Evolutionary conservation across 2,113 vertebrate species (phyloP).

Genomic region (Nothoprocta perdicaria): DNA sequence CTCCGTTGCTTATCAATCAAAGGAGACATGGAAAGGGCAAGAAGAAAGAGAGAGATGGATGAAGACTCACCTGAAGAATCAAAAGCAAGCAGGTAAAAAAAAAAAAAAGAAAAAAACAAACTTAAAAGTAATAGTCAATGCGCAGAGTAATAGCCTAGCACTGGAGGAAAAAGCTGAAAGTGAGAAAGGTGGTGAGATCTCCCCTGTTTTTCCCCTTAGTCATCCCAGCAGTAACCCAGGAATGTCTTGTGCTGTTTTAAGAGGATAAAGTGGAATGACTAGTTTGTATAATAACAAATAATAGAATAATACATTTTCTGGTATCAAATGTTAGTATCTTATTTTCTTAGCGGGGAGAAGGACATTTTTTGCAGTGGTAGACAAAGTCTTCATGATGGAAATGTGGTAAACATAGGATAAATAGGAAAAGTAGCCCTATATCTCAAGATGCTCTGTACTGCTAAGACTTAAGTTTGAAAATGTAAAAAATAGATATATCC

Average conservation of each 20-base stretch:
- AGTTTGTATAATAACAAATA: not conserved
- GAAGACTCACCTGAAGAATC: not conserved
- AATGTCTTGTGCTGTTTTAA: not conserved
- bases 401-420: not conserved
- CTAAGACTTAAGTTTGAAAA: not conserved
- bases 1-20: not conserved
- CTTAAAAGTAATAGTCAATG: not conserved
- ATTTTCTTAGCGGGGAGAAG: not conserved
- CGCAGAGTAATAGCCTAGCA: not conserved
- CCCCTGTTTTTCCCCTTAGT: not conserved
- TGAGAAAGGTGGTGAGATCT: not conserved
- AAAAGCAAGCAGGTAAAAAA: not conserved
- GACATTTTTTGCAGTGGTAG: not conserved
- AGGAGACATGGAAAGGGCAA: not conserved
- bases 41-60: not conserved
- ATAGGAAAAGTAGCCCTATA: not conserved
- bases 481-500: not conserved
- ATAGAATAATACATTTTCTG: not conserved
- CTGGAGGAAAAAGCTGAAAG: not conserved
- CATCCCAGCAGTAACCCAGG: not conserved
- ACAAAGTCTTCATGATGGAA: not conserved
- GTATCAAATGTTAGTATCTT: not conserved
- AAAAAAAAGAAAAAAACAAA: too few species aligned
- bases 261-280: not conserved
- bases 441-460: not conserved